Evolutionary conservation across 2,797 vertebrate genomes (phyloP), one percentile per base, ranked within the genome.

Genomic region (Pangasius larnaudii): DNA sequence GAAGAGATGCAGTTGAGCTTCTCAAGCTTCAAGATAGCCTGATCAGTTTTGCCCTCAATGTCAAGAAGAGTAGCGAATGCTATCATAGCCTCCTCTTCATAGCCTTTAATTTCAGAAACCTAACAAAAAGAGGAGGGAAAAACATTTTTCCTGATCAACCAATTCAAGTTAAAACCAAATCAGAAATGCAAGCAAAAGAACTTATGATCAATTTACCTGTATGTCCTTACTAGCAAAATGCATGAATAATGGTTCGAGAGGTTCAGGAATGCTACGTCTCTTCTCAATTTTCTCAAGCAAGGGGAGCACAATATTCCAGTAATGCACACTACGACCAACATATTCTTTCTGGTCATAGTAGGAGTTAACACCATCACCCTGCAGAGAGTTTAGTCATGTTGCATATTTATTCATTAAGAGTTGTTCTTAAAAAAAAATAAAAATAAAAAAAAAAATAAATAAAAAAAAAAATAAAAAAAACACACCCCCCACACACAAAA

Each of bases 301-400:
- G 3, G 97, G 97, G 77, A 97, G 95, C 86, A 96, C 96, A 91
- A 97, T 96, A 91, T 96, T 97, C 99, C 99, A 99, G 92, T 99
- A 99, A 93, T 98, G 97, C 83, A 98, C 97, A 85, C 98, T 97
- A 88, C 99, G 97, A 65, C 96, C 95, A 78, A 98, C 95, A 89
- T 99, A 99, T 78, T 99, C 98, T 88, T 97, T 98, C 94, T 98
- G 98, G 92, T 98, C 98, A 87, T 99, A 98, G 93, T 98, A 99
- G 0, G 98, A 99, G 94, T 98, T 98, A 89, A 98, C 93, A 33
- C 94, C 94, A 85, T 94, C 93, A 56, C 97, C 97, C 99, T 99
- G 91, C 27, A 71, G n/a, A 22, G 6, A 72, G 24, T 61, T 27
- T 16, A 8, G 46, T 30, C 61, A 69, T 3, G n/a, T 27, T n/a